phyloP scores from a whole-genome alignment of 2,797 vertebrate genomes.

The Acropternis orthonyx region DNA sequence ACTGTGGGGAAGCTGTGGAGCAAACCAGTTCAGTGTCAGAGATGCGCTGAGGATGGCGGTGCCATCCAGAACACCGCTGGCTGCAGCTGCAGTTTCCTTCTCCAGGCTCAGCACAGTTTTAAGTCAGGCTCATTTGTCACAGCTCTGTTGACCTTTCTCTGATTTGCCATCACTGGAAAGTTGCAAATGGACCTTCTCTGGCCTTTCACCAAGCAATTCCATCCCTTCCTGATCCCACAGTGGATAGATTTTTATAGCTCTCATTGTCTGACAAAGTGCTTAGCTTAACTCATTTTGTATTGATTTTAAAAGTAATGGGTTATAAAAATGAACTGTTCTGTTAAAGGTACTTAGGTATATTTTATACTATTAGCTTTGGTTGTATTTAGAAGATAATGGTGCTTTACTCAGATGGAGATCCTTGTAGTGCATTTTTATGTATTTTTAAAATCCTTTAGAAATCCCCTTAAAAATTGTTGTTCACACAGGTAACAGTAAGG shows the following conservation, averaged over 20 bases:
- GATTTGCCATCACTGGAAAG: neutral
- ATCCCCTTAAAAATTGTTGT: neutral
- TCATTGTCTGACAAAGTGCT: neutral
- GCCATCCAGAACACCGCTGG: neutral
- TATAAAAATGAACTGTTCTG: neutral
- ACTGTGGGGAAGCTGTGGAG: neutral
- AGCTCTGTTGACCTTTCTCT: neutral
- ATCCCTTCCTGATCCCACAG: neutral
- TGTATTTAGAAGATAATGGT: neutral
- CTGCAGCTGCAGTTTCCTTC: neutral
- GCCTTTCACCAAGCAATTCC: neutral
- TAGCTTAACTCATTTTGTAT: neutral
- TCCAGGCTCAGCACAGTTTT: neutral
- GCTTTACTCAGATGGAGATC: neutral
- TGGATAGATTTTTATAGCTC: neutral
- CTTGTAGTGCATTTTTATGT: neutral
- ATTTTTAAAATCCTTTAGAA: neutral
- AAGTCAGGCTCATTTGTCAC: neutral
- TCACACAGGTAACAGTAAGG: neutral
- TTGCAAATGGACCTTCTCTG: neutral
- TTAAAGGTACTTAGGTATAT: neutral
- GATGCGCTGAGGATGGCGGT: rapidly evolving
- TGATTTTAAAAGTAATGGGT: neutral
- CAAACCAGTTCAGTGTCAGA: neutral
- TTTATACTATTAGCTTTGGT: neutral